Conservation (phyloP, 2,888 invertebrate genomes). For the Molorchus minor region DNA sequence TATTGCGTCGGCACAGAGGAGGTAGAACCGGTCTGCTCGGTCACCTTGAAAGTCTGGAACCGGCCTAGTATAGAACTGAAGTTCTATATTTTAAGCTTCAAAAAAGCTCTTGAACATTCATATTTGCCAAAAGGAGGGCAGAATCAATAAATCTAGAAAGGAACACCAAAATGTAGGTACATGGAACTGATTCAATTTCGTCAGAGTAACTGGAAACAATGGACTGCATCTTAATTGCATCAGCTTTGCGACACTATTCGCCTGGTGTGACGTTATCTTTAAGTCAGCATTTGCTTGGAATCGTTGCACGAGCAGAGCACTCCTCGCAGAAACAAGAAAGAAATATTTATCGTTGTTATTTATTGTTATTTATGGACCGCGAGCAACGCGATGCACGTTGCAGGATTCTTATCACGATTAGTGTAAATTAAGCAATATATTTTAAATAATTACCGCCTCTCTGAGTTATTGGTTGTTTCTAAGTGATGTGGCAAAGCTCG, state of each 20-base stretch:
- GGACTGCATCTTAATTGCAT: constrained; percentile 30
- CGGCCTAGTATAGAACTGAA: too few species aligned
- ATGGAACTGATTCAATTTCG: too few species aligned
- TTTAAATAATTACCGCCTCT: constrained; percentile 35
- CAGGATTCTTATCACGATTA: constrained; percentile 33
- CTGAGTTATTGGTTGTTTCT: constrained; percentile 20
- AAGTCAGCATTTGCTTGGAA: constrained; percentile 27
- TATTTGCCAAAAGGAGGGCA: too few species aligned
- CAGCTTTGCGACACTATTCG: constrained; percentile 25
- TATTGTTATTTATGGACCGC: constrained; percentile 37
- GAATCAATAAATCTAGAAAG: too few species aligned
- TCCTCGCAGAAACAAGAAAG: constrained; percentile 35
- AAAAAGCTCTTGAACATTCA: too few species aligned
- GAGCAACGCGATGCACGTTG: constrained; percentile 24
- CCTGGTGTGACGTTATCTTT: constrained; percentile 33
- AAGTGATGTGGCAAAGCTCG: too few species aligned
- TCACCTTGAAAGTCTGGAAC: too few species aligned
- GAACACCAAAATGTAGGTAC: too few species aligned
- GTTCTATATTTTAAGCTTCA: too few species aligned
- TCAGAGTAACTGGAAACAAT: too few species aligned
- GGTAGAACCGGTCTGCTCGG: too few species aligned
- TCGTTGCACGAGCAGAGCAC: constrained; percentile 34
- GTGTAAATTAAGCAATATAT: constrained; percentile 34
- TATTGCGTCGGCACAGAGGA: too few species aligned
- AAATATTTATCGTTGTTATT: constrained; percentile 42